Evolutionary conservation across 2,113 vertebrate species (phyloP), one percentile per base, ranked within the genome.

Genomic region (Carassius carassius): DNA sequence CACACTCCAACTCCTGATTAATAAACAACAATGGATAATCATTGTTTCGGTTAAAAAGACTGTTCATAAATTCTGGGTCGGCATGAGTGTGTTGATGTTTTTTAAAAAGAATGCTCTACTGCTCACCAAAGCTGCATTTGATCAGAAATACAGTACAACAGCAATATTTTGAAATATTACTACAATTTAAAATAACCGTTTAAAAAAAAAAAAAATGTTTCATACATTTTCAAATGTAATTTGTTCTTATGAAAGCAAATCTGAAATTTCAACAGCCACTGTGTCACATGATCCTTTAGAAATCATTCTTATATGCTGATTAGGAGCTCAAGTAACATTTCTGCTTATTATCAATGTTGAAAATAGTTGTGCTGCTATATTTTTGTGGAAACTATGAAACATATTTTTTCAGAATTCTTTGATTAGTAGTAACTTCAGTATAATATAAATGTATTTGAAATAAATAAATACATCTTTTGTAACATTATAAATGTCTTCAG

Each of bases 1-100:
- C 98, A 87, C 98, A 99, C 91, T 99, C 97, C 90, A 99, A 87
- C 93, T 99, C 98, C 98, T 99, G 92, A 91, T 95, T 90, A 92
- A 86, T 87, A 82, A 83, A 44, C 78, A 89, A 73, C 4, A 29
- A 62, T 92, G 72, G 88, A 87, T 75, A 67, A 75, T 56, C 2
- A 54, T n/a, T 8, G 51, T 17, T 16, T 78, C 12, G 44, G 19
- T 37, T 37, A 0, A 58, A 23, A 56, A 67, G 41, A 44, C 41
- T 44, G 41, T 10, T 44, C 41, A 44, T 44, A 44, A 10, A 44
- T 44, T 11, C 41, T 41, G 41, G 41, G 41, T 9, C 8, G 8
- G 41, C 41, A 41, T 41, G 6, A 21, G 8, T 58, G 16, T 58
- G 6, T 21, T 58, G 17, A 21, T 21, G 17, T 58, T 10, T 58